Percentiles rank a stretch among this genome's conserved stretches.
phyloP scores from a whole-genome alignment of 2,797 vertebrate genomes.

The Lepus townsendii region DNA sequence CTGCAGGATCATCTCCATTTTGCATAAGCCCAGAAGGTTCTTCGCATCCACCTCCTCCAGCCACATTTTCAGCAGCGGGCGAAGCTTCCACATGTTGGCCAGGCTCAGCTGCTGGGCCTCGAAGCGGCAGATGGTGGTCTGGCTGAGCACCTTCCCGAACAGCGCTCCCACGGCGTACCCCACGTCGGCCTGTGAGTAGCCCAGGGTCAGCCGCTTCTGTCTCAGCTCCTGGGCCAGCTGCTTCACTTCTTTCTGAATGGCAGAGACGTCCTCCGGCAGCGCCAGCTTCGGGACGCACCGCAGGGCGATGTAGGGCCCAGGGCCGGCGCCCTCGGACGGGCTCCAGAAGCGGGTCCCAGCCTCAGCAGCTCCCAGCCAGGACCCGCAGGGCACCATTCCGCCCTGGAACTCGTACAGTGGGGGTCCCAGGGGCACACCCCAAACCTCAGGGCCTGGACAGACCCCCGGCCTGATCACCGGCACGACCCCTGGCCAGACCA shows the following conservation, averaged over 20 bases:
- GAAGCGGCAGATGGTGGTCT: slow-evolving; percentile 64
- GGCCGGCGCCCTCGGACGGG: background rate
- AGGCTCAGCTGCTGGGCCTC: slow-evolving; percentile 75
- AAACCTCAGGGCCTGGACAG: background rate
- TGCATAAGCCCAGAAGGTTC: slow-evolving; percentile 83
- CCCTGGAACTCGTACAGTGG: background rate
- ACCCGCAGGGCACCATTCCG: background rate
- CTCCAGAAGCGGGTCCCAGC: background rate
- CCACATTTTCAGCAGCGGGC: slow-evolving; percentile 85
- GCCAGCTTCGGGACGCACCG: background rate
- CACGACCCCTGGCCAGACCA: background rate
- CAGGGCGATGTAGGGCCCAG: background rate
- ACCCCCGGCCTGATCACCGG: background rate
- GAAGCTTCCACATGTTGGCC: slow-evolving; percentile 84
- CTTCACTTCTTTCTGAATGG: slow-evolving; percentile 84
- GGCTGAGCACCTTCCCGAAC: slow-evolving; percentile 81
- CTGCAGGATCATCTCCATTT: slow-evolving; percentile 64
- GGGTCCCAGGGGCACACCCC: background rate
- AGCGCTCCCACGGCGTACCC: slow-evolving; percentile 84
- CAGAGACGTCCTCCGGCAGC: slow-evolving; percentile 75
- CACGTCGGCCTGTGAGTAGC: slow-evolving; percentile 87
- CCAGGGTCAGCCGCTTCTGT: slow-evolving; percentile 85
- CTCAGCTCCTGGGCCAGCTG: slow-evolving; percentile 88
- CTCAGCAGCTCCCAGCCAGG: background rate
- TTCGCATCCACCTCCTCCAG: slow-evolving; percentile 82